Conservation (phyloP, 1,140 invertebrate genomes). For the Lepidotrigona ventralis region DNA sequence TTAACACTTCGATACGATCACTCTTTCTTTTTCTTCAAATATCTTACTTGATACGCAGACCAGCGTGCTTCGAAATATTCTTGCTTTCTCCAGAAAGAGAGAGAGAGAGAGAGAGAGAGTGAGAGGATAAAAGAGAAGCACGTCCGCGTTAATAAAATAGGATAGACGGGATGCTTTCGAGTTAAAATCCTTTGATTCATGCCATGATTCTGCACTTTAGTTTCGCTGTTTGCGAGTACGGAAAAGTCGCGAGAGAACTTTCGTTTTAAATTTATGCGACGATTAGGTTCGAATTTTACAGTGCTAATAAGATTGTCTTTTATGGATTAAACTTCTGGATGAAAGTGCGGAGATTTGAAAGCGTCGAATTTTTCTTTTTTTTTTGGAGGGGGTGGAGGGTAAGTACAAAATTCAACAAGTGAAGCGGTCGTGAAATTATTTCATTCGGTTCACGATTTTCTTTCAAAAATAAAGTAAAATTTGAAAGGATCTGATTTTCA, state of each 20-base stretch:
- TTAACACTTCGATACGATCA: too few relatives aligned
- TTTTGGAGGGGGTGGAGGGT: too few relatives aligned
- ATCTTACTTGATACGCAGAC: slow-evolving; percentile 7
- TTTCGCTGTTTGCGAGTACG: neutral
- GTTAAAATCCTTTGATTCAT: slow-evolving; percentile 31
- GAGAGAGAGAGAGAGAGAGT: too few relatives aligned
- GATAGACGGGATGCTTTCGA: slow-evolving; percentile 22
- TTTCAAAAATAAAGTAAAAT: too few relatives aligned
- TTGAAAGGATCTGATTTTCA: too few relatives aligned
- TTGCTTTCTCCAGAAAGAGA: slow-evolving; percentile 24
- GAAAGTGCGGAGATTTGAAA: neutral
- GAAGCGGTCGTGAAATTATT: too few relatives aligned
- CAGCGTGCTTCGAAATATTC: slow-evolving; percentile 10
- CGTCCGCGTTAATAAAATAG: slow-evolving; percentile 33
- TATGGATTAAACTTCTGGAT: neutral
- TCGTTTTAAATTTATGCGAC: neutral
- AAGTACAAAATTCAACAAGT: too few relatives aligned
- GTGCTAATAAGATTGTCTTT: neutral
- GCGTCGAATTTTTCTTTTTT: too few relatives aligned
- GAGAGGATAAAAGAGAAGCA: slow-evolving; percentile 11
- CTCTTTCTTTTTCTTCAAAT: neutral
- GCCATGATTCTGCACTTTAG: neutral
- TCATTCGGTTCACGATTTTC: too few relatives aligned
- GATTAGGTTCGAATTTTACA: neutral
- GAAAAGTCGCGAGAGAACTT: neutral